Evolutionary conservation across 2,888 invertebrate genomes (phyloP), one percentile per base, ranked within the genome.

Genomic region (Anarsia innoxiella): DNA sequence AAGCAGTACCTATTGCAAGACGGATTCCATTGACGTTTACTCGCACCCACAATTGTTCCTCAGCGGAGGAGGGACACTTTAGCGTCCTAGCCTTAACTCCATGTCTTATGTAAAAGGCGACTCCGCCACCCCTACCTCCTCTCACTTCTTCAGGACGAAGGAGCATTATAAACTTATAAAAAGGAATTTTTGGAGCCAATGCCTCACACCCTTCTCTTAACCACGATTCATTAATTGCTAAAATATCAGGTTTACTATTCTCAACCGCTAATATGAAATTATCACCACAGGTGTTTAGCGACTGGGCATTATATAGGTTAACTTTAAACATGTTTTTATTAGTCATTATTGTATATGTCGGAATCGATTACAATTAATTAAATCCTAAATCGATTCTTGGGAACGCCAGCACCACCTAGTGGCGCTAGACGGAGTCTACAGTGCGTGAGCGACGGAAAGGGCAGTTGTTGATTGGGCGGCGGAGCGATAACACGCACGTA

Each of bases 251-350:
- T 12, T 28, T 12, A 12, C 3, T 12, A 9, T 9, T 2, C 12
- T 12, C 12, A 2, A 28, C 28, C 2, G 28, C 28, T 9, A 12
- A 11, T 12, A 28, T 12, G 9, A 28, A 28, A 4, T 28, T 12
- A n/a, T 28, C 28, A 11, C 28, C 28, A 28, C 28, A 28, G 2
- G 28, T 28, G 9, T 28, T 28, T 3, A 28, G 12, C 12, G 28
- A 28, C 12, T 28, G 28, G n/a, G n/a, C n/a, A n/a, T n/a, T n/a
- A n/a, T n/a, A n/a, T n/a, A n/a, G n/a, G n/a, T n/a, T n/a, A n/a
- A n/a, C n/a, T n/a, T n/a, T n/a, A n/a, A n/a, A n/a, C n/a, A n/a
- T n/a, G n/a, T n/a, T n/a, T n/a, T n/a, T n/a, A n/a, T n/a, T n/a
- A n/a, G n/a, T n/a, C n/a, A n/a, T n/a, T n/a, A n/a, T n/a, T n/a